Conservation (phyloP, 1,140 invertebrate species). For the Zaprionus inermis region DNA sequence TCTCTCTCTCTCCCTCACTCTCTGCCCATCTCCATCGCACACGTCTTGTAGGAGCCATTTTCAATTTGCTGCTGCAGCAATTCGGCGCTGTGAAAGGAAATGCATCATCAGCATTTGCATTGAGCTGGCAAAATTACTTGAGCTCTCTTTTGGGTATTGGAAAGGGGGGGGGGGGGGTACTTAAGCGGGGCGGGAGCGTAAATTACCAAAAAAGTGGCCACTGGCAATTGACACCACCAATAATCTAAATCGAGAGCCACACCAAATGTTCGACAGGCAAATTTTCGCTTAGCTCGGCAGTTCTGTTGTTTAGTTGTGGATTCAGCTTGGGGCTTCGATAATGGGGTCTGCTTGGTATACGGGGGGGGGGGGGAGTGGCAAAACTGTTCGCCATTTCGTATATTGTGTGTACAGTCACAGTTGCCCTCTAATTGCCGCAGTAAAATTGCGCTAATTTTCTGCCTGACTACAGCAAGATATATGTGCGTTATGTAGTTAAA, state of each 20-base stretch:
- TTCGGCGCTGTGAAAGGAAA: constrained; percentile 67
- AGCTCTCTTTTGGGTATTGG: constrained; percentile 9
- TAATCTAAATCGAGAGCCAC: constrained; percentile 54
- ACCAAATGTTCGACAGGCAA: constrained; percentile 60
- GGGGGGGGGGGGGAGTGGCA: not conserved
- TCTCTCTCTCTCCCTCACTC: not conserved
- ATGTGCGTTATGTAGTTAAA: not conserved
- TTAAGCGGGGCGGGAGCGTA: constrained; percentile 39
- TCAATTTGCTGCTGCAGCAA: constrained; percentile 74
- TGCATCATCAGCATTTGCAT: constrained; percentile 79
- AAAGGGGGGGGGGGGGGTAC: not conserved
- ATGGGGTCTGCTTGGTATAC: not conserved
- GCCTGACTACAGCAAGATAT: constrained; percentile 68
- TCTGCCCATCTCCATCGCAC: constrained; percentile 30
- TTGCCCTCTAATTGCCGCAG: not conserved
- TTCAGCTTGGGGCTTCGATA: constrained; percentile 8
- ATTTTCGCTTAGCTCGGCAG: constrained; percentile 71
- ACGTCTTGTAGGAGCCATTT: constrained; percentile 68
- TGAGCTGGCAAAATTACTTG: constrained; percentile 74
- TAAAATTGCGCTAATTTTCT: constrained; percentile 69
- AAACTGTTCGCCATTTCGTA: constrained; percentile 16
- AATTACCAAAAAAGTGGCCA: constrained; percentile 76
- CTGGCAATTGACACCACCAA: constrained; percentile 81
- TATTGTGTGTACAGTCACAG: not conserved
- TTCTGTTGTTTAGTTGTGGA: constrained; percentile 64